phyloP scores from a whole-genome alignment of 2,888 invertebrate species.

The Parasteatoda lunata region DNA sequence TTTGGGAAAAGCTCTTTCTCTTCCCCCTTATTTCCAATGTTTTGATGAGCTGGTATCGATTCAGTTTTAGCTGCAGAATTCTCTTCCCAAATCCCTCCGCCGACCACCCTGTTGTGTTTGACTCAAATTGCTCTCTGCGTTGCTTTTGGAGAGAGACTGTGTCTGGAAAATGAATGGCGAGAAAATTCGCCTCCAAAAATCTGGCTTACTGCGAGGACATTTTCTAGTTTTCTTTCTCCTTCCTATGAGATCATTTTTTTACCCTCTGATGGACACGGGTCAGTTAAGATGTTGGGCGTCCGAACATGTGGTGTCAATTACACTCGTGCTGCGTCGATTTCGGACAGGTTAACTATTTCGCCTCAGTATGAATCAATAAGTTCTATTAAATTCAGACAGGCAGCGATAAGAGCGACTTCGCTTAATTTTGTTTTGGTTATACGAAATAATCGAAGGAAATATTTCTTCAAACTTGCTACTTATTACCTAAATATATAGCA shows the following conservation, averaged over 20 bases:
- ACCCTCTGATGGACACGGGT: background rate
- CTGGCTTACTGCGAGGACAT: background rate
- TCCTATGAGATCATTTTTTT: constrained; percentile 1
- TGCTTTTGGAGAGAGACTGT: background rate
- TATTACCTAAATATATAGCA: too few relatives aligned
- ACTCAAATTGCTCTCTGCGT: constrained; percentile 23
- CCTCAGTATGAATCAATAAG: too few relatives aligned
- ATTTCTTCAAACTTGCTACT: too few relatives aligned
- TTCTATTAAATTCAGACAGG: too few relatives aligned
- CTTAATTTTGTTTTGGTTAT: too few relatives aligned
- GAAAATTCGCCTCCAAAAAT: constrained; percentile 14
- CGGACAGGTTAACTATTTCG: too few relatives aligned
- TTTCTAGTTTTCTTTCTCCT: background rate
- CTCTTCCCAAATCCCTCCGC: constrained; percentile 12
- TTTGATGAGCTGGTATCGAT: constrained; percentile 66
- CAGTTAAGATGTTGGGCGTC: background rate
- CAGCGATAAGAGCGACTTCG: too few relatives aligned
- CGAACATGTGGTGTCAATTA: background rate
- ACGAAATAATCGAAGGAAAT: too few relatives aligned
- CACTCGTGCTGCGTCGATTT: background rate
- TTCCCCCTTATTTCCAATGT: constrained; percentile 52
- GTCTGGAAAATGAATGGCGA: background rate
- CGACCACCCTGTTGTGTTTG: constrained; percentile 23
- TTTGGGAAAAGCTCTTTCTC: constrained; percentile 46
- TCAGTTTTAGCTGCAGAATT: constrained; percentile 61